Conservation (phyloP, 2,888 invertebrate species). For the Heliconius sara region DNA sequence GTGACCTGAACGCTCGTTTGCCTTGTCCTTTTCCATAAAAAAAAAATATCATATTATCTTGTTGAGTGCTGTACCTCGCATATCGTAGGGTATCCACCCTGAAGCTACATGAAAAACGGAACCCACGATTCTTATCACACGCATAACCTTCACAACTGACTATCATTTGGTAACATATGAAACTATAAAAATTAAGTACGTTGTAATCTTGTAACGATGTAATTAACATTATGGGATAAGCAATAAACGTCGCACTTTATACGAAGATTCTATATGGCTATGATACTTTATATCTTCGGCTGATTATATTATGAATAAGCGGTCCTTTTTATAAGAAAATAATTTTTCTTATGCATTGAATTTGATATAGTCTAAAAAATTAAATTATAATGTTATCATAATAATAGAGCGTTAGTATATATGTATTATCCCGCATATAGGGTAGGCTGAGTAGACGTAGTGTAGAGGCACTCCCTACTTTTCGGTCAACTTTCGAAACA, state of each 20-base stretch:
- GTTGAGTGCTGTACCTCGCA: background rate
- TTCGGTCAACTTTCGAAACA: too few species aligned
- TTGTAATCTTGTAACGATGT: slow-evolving; percentile 35
- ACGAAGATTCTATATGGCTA: slow-evolving; percentile 17
- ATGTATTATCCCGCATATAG: too few species aligned
- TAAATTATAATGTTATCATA: too few species aligned
- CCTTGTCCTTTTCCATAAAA: too few species aligned
- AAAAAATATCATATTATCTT: too few species aligned
- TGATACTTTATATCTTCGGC: slow-evolving; percentile 10
- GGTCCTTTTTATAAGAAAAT: background rate
- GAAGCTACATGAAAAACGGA: background rate
- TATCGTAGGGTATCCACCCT: background rate
- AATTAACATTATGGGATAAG: slow-evolving; percentile 39
- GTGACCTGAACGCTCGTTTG: too few species aligned
- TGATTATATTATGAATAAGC: background rate
- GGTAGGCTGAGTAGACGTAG: too few species aligned
- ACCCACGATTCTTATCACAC: background rate
- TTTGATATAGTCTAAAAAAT: background rate
- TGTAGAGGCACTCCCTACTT: too few species aligned
- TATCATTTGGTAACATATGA: background rate
- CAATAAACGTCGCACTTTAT: slow-evolving; percentile 19
- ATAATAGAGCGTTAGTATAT: too few species aligned
- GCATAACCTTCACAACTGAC: slow-evolving; percentile 3
- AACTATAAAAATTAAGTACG: slow-evolving; percentile 33
- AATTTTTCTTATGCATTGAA: background rate